Conservation (phyloP, 2,888 invertebrate genomes). For the Melieria crassipennis region DNA sequence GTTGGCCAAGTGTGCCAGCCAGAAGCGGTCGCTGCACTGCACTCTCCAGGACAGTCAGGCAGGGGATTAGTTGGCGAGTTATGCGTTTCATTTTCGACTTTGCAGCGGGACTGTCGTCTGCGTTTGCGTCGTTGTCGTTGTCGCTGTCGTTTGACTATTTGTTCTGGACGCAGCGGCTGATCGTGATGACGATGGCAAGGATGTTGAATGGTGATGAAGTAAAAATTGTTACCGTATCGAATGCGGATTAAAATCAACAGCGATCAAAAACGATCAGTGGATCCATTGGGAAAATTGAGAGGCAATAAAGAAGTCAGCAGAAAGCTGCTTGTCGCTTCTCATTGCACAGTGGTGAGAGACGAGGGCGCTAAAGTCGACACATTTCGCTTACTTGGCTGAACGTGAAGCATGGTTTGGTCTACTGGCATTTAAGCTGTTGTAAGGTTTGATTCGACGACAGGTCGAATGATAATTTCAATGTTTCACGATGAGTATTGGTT, state of each 20-base stretch:
- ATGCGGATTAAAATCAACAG: slow-evolving; percentile 60
- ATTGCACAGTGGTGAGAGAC: background rate
- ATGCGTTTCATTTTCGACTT: slow-evolving; percentile 49
- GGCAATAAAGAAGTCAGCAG: slow-evolving; percentile 26
- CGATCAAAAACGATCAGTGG: slow-evolving; percentile 37
- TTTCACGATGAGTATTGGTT: too few species aligned
- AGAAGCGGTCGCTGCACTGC: slow-evolving; percentile 11
- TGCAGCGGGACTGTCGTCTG: slow-evolving; percentile 4
- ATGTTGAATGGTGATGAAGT: slow-evolving; percentile 52
- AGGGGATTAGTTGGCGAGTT: slow-evolving; percentile 59
- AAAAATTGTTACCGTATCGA: slow-evolving; percentile 61
- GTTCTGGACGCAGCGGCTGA: background rate
- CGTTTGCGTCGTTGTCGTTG: background rate
- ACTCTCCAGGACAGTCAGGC: slow-evolving; percentile 27
- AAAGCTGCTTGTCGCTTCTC: background rate
- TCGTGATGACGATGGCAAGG: slow-evolving; percentile 20
- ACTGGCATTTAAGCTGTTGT: too few species aligned
- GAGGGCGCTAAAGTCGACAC: too few species aligned
- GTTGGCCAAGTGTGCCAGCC: slow-evolving; percentile 21
- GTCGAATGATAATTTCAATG: too few species aligned
- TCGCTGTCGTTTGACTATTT: background rate
- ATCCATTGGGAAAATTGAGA: slow-evolving; percentile 27
- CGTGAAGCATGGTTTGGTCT: too few species aligned
- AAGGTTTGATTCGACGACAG: too few species aligned
- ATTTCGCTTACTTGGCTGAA: too few species aligned